phyloP scores from a whole-genome alignment of 2,888 invertebrate species.

The Stratiomys singularior region DNA sequence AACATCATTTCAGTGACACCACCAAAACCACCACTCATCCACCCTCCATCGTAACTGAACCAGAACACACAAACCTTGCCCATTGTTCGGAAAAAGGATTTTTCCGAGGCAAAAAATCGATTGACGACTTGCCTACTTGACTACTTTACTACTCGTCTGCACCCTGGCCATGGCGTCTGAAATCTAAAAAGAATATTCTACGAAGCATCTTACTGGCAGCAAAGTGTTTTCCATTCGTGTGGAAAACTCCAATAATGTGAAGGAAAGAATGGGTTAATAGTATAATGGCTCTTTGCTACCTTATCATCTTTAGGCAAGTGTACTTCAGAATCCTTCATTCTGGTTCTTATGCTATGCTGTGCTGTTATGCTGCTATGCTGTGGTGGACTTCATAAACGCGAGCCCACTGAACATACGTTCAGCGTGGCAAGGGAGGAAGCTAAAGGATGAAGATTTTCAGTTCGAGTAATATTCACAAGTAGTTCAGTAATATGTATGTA shows the following conservation, averaged over 20 bases:
- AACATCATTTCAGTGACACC: constrained; percentile 28
- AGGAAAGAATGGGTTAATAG: constrained; percentile 41
- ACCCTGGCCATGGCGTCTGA: not conserved
- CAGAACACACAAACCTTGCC: not conserved
- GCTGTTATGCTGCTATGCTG: not conserved
- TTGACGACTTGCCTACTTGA: constrained; percentile 9
- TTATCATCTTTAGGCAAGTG: constrained; percentile 28
- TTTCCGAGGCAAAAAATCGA: constrained; percentile 18
- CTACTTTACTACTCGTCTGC: constrained; percentile 20
- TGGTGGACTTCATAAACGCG: not conserved
- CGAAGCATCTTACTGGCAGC: constrained; percentile 8
- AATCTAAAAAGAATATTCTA: not conserved
- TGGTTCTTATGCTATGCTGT: no score
- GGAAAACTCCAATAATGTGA: constrained; percentile 18
- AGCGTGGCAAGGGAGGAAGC: not conserved
- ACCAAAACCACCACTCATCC: not conserved
- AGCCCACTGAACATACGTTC: not conserved
- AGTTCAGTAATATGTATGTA: not conserved
- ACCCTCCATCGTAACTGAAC: not conserved
- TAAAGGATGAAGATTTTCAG: not conserved
- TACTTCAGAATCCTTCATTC: no score
- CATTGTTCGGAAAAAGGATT: not conserved
- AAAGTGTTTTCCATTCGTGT: constrained; percentile 38
- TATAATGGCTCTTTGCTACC: constrained; percentile 37
- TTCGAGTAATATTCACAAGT: not conserved